Conservation (phyloP, 1,140 invertebrate species). For the Musca domestica region DNA sequence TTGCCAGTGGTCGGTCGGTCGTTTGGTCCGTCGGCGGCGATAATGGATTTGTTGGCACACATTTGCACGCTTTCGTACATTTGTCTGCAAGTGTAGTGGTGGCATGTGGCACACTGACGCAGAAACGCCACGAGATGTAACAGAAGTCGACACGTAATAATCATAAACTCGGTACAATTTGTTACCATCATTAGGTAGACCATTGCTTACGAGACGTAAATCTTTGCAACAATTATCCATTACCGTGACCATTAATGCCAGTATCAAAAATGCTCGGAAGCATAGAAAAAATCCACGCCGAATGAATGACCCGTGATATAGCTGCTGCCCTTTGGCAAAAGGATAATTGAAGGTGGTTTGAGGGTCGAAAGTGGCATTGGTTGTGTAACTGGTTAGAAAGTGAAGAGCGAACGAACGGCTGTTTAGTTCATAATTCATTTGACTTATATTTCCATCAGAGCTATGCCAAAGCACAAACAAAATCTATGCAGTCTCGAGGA, state of each 20-base stretch:
- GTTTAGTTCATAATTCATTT: conserved; percentile 13
- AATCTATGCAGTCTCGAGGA: background rate
- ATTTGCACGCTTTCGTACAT: no score
- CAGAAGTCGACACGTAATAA: conserved; percentile 15
- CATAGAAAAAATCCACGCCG: no score
- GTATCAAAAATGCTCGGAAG: no score
- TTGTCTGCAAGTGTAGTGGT: no score
- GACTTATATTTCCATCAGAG: conserved; percentile 6
- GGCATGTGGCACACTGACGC: no score
- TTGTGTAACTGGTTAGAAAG: background rate
- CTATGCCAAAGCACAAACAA: background rate
- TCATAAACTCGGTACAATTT: conserved; percentile 18
- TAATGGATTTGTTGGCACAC: no score
- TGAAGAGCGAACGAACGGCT: background rate
- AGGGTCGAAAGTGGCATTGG: no score
- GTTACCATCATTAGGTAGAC: conserved; percentile 6
- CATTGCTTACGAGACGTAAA: conserved; percentile 1
- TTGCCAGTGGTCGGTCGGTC: no score
- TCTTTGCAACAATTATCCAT: conserved; percentile 14
- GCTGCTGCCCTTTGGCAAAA: no score
- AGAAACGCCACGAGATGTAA: background rate
- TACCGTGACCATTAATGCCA: background rate
- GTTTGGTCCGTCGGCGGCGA: no score
- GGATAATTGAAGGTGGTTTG: no score
- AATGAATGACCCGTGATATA: no score